Base-by-base conservation (phyloP, 1,140 invertebrate species). In the Drosophila triauraria region DNA sequence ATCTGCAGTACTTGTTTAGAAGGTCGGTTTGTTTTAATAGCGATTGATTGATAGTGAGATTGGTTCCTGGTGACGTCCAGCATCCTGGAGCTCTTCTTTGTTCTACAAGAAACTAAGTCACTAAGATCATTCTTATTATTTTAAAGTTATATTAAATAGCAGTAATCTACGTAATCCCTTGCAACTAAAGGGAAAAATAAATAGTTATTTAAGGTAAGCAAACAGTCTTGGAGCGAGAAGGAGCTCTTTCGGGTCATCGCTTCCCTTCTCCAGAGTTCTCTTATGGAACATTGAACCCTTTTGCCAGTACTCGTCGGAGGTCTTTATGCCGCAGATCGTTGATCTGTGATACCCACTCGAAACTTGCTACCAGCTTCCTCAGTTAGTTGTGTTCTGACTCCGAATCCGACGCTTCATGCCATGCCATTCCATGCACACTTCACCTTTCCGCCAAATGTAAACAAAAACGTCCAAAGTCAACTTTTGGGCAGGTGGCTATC, bases 261-360 rank as follows among this genome's bases (percentile, higher is more conserved):
- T 67, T 70, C 3, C 23, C 63, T 30, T 44, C 61, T 44, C 44
- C n/a, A 9, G 13, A 30, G 67, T 53, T 54, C 25, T 68, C 32
- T 40, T 9, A 15, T 40, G 70, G 54, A 72, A 72, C 70, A 60
- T 74, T 74, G 70, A 74, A 74, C 70, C 70, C 68, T 40, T 20
- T 51, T 56, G 25, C n/a, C 38, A 30, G 23, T 62, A 47, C 57
- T 38, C 40, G 30, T 35, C 30, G 70, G 54, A 75, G 46, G 58
- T 54, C 69, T 64, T 65, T 27, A 27, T 69, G 59, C 20, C 43
- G 59, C 75, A 71, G 82, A 85, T 70, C 82, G 78, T 85, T 85
- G 82, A 82, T 85, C 82, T 86, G 77, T 78, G 82, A 85, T 85
- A 85, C 69, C 78, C 82, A 86, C 82, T 81, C 51, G 75, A 82